Percentiles rank a stretch among this genome's conserved stretches.
These are phyloP conservation scores for Synanceia verrucosa DNA, from an alignment of 2,797 vertebrate genomes.

Conservation along the genomic window DNA sequence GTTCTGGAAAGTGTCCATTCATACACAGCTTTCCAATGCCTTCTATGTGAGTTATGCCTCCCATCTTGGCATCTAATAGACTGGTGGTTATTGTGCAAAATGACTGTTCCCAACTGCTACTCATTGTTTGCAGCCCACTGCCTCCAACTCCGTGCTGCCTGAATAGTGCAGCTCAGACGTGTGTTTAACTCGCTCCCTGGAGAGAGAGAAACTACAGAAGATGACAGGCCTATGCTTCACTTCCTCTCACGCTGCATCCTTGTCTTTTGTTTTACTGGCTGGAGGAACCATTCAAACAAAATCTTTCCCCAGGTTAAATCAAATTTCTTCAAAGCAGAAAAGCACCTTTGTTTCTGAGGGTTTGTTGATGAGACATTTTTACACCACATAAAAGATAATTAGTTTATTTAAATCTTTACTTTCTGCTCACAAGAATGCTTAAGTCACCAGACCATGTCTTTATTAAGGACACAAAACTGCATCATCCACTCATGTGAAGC, in stretches of 20 bases:
- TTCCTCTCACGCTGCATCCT: constrained; percentile 62
- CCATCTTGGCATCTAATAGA: constrained; percentile 20
- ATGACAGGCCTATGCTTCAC: constrained; percentile 70
- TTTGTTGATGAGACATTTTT: constrained; percentile 21
- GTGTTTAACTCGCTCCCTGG: constrained; percentile 73
- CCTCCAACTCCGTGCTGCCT: constrained; percentile 53
- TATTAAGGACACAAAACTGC: constrained; percentile 13
- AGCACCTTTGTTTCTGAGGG: constrained; percentile 23
- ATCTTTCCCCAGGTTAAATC: constrained; percentile 42
- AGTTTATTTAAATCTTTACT: constrained; percentile 10
- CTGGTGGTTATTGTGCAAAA: constrained; percentile 47
- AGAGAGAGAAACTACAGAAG: constrained; percentile 61
- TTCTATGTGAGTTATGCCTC: constrained; percentile 13
- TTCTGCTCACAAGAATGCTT: not conserved
- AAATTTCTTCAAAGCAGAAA: constrained; percentile 31
- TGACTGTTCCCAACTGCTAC: constrained; percentile 57
- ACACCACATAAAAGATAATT: constrained; percentile 1
- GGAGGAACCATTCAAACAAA: constrained; percentile 59
- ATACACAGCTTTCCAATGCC: constrained; percentile 1
- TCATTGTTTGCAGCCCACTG: constrained; percentile 61
- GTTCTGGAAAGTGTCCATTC: constrained; percentile 14
- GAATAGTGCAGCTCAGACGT: constrained; percentile 57
- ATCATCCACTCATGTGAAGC: not conserved
- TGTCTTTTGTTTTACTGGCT: constrained; percentile 66
- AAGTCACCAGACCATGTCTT: constrained; percentile 6